Base-by-base conservation (phyloP, 1,140 invertebrate genomes). In the Euwallacea similis region DNA sequence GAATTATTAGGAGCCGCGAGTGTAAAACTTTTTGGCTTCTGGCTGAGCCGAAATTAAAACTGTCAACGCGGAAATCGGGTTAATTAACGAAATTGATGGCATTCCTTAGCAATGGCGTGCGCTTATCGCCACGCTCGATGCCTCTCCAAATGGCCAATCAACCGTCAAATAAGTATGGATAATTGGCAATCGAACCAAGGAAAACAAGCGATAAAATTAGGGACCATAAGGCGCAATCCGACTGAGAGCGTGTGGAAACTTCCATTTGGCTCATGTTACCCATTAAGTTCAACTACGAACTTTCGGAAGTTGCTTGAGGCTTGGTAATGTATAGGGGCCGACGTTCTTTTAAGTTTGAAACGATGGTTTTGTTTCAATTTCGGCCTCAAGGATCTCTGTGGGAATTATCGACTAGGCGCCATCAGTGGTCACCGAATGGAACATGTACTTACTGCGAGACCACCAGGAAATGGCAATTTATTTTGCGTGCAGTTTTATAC, bases 51-150 rank as follows among this genome's bases (percentile, higher is more conserved):
- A 65, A 65, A 65, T 54, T 65, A 65, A 65, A 65, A 13, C 63
- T 53, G 63, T 65, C 53, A 21, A 11, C 61, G 21, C 63, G 11
- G 63, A 65, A 55, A 41, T 54, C 63, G 63, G 63, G 8, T 11
- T 11, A 64, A 64, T 64, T 64, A 64, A 64, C 46, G 46, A 64
- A 65, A 65, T 65, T 65, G 44, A 65, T 65, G 16, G 63, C 63
- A 65, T 65, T 65, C 63, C 63, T 50, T 50, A 50, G 46, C 46
- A 10, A 50, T 50, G 9, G 13, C 21, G 21, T 33, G 21, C 46
- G 46, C 46, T 50, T 50, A 50, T 50, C 46, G 46, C 46, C 46
- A 50, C 46, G 46, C 46, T 50, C 46, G 9, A 50, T 50, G 46
- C 46, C 9, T 50, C 46, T 13, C 46, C 46, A 50, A 50, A 50